Conservation (phyloP, 2,888 invertebrate genomes). For the Cryptophagus acutangulus region DNA sequence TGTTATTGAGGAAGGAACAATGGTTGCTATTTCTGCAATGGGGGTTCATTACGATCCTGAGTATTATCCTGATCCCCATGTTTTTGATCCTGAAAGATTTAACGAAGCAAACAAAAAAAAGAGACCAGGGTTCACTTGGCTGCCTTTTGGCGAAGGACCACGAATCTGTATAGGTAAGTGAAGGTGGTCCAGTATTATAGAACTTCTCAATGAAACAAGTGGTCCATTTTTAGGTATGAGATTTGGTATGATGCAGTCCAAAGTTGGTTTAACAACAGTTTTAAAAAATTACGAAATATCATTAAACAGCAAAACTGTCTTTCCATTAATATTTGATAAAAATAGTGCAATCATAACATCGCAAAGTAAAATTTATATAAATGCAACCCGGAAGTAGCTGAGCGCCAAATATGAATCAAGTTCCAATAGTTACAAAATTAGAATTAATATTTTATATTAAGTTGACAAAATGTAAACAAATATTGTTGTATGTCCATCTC, state of each 20-base stretch:
- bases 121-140: constrained; percentile 24
- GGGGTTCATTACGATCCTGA: constrained; percentile 31
- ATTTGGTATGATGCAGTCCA: constrained; percentile 9
- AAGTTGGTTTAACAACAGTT: constrained; percentile 6
- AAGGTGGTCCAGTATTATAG: not conserved
- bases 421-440: too few species aligned
- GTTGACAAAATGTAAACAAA: too few species aligned
- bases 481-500: too few species aligned
- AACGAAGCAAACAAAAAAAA: constrained; percentile 24
- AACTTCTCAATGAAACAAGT: too few species aligned
- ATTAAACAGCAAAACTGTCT: not conserved
- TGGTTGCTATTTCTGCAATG: constrained; percentile 35
- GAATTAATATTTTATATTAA: too few species aligned
- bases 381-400: too few species aligned
- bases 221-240: constrained; percentile 7
- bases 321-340: too few species aligned
- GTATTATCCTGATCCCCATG: constrained; percentile 31
- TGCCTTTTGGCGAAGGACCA: constrained; percentile 44
- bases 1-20: constrained; percentile 38
- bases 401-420: too few species aligned
- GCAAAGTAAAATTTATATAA: too few species aligned
- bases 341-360: too few species aligned
- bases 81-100: constrained; percentile 33
- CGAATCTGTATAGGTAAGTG: constrained; percentile 40
- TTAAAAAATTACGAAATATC: constrained; percentile 5